Percentiles rank a stretch among this genome's conserved stretches.
Evolutionary conservation across 2,797 vertebrate species (phyloP).

Genomic region (Pogonophryne albipinna): DNA sequence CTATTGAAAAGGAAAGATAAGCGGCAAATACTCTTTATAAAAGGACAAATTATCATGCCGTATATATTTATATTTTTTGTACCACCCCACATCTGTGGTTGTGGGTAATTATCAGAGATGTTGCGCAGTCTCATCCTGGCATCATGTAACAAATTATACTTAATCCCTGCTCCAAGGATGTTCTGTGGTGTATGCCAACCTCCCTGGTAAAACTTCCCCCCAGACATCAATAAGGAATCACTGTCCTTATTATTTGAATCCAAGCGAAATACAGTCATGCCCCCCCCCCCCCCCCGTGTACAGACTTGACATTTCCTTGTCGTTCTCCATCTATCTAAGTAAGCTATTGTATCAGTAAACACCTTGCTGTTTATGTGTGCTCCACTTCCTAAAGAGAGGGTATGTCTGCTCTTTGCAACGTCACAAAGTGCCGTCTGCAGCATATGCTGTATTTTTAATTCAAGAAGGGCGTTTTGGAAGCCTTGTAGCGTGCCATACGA

Average conservation of each 20-base stretch:
- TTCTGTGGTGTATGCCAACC: conserved; percentile 30
- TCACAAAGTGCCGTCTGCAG: conserved; percentile 62
- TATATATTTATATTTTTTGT: not conserved
- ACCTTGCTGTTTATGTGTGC: conserved; percentile 41
- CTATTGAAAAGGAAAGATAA: not conserved
- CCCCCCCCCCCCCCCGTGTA: conserved; percentile 25
- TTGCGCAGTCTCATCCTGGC: conserved; percentile 7
- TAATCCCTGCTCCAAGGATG: conserved; percentile 27
- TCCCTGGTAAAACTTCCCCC: not conserved
- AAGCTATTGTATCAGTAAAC: conserved; percentile 63
- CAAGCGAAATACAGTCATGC: conserved; percentile 30
- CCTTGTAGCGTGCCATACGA: conserved; percentile 73
- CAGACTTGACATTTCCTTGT: conserved; percentile 16
- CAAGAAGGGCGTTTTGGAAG: conserved; percentile 73
- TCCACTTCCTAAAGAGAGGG: conserved; percentile 59
- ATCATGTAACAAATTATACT: conserved; percentile 15
- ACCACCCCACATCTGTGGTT: not conserved
- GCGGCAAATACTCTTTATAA: not conserved
- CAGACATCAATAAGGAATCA: conserved; percentile 48
- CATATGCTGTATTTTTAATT: conserved; percentile 82
- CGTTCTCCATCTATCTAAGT: conserved; percentile 37
- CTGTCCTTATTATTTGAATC: conserved; percentile 43
- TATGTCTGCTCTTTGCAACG: conserved; percentile 63
- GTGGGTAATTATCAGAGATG: not conserved
- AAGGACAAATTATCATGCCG: not conserved